These are phyloP conservation scores for Syritta pipiens DNA, from an alignment of 2,888 invertebrate genomes.

Conservation along the genomic window DNA sequence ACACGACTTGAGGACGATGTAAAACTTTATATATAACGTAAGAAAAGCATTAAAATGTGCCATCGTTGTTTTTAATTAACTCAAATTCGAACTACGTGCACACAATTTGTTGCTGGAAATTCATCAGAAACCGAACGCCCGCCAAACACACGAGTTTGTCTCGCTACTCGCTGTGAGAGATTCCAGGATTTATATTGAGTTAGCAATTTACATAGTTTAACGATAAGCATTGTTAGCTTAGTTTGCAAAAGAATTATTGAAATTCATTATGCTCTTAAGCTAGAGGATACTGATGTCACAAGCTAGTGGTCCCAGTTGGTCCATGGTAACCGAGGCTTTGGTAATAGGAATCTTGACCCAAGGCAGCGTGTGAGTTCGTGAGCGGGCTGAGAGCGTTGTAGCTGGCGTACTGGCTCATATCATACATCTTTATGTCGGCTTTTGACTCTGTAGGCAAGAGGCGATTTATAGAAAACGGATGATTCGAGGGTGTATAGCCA, in stretches of 20 bases:
- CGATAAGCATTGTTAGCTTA: conserved; percentile 46
- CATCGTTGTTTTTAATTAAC: conserved; percentile 45
- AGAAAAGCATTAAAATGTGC: conserved; percentile 22
- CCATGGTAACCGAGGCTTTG: conserved; percentile 89
- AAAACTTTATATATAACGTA: conserved; percentile 27
- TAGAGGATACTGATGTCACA: conserved; percentile 93
- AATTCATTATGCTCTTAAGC: conserved; percentile 83
- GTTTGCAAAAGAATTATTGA: conserved; percentile 39
- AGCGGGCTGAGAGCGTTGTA: conserved; percentile 84
- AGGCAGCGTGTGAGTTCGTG: conserved; percentile 82
- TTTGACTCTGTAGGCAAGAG: conserved; percentile 93
- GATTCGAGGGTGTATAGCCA: conserved; percentile 90
- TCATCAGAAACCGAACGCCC: conserved; percentile 39
- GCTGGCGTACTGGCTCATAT: conserved; percentile 85
- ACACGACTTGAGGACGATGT: conserved; percentile 27
- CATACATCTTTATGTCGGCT: conserved; percentile 95
- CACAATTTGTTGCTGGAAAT: conserved; percentile 20
- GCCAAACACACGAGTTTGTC: conserved; percentile 29
- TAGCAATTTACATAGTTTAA: conserved; percentile 38
- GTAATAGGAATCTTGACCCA: conserved; percentile 89
- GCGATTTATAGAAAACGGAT: conserved; percentile 97
- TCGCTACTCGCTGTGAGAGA: conserved; percentile 47
- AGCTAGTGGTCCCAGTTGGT: conserved; percentile 87
- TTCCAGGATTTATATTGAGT: conserved; percentile 50
- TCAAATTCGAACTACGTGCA: conserved; percentile 31